Evolutionary conservation across 2,797 vertebrate species (phyloP).

Genomic region (Meriones psammophilus): DNA sequence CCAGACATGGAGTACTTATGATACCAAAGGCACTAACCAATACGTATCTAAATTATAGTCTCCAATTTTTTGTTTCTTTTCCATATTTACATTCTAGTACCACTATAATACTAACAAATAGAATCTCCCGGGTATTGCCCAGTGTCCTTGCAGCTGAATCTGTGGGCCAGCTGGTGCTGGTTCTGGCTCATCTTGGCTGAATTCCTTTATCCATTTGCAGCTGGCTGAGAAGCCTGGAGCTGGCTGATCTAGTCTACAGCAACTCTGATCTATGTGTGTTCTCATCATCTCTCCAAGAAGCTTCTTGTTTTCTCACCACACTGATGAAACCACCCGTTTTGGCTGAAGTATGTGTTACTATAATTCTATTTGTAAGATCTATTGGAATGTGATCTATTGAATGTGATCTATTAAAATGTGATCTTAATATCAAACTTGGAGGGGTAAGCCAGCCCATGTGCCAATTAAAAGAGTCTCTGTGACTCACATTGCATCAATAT

Average conservation of each 20-base stretch:
- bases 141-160: not conserved
- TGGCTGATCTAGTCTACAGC: not conserved
- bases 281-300: not conserved
- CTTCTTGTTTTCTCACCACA: not conserved
- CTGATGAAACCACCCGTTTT: not conserved
- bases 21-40: not conserved
- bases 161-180: not conserved
- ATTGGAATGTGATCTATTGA: not conserved
- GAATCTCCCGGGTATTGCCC: not conserved
- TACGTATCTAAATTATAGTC: not conserved
- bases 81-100: not conserved
- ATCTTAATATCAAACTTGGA: not conserved
- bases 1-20: not conserved
- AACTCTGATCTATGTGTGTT: not conserved
- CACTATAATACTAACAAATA: not conserved
- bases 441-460: not conserved
- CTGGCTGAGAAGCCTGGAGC: not conserved
- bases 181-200: not conserved
- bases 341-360: not conserved
- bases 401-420: too few species aligned
- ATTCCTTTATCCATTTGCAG: not conserved
- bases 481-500: not conserved
- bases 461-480: not conserved
- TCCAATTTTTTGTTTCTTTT: not conserved
- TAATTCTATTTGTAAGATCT: not conserved